These are phyloP conservation scores for Thaumetopoea pityocampa DNA, from an alignment of 1,140 invertebrate genomes.

Conservation along the genomic window DNA sequence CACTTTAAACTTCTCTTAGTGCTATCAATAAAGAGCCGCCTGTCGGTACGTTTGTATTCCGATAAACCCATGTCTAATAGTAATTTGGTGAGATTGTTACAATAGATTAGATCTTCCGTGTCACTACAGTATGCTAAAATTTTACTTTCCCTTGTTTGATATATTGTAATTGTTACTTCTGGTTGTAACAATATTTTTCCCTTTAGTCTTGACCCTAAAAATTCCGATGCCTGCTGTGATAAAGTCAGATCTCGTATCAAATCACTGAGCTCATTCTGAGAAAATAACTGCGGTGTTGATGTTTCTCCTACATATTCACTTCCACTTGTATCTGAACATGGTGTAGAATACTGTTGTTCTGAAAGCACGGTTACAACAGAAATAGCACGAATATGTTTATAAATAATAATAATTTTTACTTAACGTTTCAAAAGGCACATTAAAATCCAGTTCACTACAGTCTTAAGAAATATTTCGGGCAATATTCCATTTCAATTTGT, in stretches of 20 bases:
- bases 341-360: too few relatives aligned
- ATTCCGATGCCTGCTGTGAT: background rate
- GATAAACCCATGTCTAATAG: background rate
- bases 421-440: too few relatives aligned
- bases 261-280: background rate
- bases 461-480: too few relatives aligned
- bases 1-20: slow-evolving; percentile 51
- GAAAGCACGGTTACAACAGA: too few relatives aligned
- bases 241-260: background rate
- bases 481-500: too few relatives aligned
- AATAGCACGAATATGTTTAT: too few relatives aligned
- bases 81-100: background rate
- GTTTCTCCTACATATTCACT: background rate
- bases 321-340: background rate
- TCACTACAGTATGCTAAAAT: background rate
- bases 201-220: background rate
- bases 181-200: background rate
- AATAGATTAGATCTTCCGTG: background rate
- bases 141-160: background rate
- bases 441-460: too few relatives aligned
- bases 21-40: too few relatives aligned
- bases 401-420: too few relatives aligned
- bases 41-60: background rate
- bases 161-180: background rate
- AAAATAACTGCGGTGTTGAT: background rate